phyloP scores from a whole-genome alignment of 2,113 vertebrate genomes.

The Rutilus rutilus region DNA sequence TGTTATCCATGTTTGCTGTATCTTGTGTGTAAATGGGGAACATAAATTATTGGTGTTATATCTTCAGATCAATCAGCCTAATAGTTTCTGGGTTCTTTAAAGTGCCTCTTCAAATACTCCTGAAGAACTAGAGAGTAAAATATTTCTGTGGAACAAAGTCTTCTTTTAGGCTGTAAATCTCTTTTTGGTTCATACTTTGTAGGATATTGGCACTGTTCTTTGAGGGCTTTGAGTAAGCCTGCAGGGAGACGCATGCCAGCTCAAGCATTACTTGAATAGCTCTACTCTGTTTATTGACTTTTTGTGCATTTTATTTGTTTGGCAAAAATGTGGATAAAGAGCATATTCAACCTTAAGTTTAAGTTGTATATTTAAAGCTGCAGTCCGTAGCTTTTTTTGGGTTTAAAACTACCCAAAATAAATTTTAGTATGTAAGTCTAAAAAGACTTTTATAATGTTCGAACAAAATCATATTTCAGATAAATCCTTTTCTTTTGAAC shows the following conservation, averaged over 20 bases:
- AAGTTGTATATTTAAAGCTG: neutral
- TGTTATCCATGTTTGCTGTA: neutral
- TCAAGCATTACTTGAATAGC: slow-evolving; percentile 23
- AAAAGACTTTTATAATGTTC: too few relatives aligned
- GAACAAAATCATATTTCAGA: too few relatives aligned
- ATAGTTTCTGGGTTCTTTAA: neutral
- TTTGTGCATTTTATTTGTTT: neutral
- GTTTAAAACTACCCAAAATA: too few relatives aligned
- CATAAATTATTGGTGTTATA: neutral
- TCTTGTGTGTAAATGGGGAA: neutral
- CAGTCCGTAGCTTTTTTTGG: too few relatives aligned
- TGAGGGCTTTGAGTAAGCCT: neutral
- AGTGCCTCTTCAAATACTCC: neutral
- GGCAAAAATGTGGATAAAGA: neutral
- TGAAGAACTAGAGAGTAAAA: neutral
- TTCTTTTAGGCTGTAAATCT: neutral
- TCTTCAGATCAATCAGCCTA: neutral
- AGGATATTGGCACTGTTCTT: slow-evolving; percentile 5
- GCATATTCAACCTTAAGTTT: neutral
- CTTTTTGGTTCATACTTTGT: neutral
- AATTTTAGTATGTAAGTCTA: too few relatives aligned
- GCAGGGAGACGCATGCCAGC: neutral
- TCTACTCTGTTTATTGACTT: neutral
- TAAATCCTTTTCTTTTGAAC: neutral
- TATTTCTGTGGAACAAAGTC: neutral